Conservation (phyloP, 92 coral and sea anemone genomes). For the Porites cylindrica region DNA sequence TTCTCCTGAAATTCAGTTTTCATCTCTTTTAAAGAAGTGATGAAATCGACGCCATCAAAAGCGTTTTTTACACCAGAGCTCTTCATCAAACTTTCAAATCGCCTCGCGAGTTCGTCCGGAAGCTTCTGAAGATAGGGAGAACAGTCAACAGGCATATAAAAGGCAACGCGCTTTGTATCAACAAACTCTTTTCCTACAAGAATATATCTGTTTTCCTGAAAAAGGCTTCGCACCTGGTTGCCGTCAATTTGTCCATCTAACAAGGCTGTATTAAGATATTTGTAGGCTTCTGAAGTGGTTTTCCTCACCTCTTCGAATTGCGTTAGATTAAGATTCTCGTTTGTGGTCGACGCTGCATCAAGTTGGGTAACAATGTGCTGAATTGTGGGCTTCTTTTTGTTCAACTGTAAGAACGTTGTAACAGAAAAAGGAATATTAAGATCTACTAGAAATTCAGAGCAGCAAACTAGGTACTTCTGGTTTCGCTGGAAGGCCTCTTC, state of each 20-base stretch:
- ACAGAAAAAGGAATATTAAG: neutral
- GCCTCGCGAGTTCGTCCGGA: constrained; percentile 3
- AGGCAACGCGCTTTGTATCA: constrained; percentile 20
- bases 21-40: constrained; percentile 32
- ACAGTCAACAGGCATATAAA: constrained; percentile 27
- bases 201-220: constrained; percentile 38
- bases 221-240: constrained; percentile 24
- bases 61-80: constrained; percentile 46
- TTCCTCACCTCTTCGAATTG: neutral
- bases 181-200: constrained; percentile 26
- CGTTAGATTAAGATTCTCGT: neutral
- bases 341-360: constrained; percentile 4
- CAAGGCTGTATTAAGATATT: constrained; percentile 30
- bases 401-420: constrained; percentile 16
- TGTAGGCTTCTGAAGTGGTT: constrained; percentile 43
- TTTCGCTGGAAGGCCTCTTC: constrained; percentile 47
- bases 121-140: constrained; percentile 69
- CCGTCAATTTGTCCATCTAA: neutral
- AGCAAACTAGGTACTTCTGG: constrained; percentile 67
- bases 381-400: constrained; percentile 11
- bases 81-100: constrained; percentile 33
- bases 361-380: constrained; percentile 47
- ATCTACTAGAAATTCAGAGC: constrained; percentile 63
- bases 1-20: constrained; percentile 24
- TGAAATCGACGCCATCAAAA: constrained; percentile 56